phyloP scores from a whole-genome alignment of 2,888 invertebrate genomes.

The Rapana venosa region DNA sequence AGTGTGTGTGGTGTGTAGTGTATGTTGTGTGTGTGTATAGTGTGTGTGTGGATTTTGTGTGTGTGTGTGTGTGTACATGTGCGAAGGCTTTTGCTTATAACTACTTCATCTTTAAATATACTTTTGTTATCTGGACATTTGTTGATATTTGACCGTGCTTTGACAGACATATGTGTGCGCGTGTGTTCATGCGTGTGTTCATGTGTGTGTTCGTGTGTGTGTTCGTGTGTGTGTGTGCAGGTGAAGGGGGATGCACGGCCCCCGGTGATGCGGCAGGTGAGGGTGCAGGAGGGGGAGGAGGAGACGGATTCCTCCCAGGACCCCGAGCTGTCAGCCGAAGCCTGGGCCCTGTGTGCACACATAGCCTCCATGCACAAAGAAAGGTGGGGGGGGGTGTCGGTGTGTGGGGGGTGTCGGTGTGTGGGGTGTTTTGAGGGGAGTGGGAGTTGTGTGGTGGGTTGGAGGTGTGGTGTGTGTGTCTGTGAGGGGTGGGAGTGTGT shows the following conservation, averaged over 20 bases:
- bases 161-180: too few relatives aligned
- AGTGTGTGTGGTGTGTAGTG: background rate
- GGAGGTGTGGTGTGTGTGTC: too few relatives aligned
- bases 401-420: too few relatives aligned
- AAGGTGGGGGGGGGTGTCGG: constrained; percentile 72
- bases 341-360: constrained; percentile 79
- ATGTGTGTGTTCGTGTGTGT: too few relatives aligned
- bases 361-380: constrained; percentile 79
- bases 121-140: too few relatives aligned
- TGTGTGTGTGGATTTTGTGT: background rate
- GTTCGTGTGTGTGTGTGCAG: constrained; percentile 1
- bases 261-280: constrained; percentile 37
- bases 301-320: constrained; percentile 74
- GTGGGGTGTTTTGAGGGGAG: too few relatives aligned
- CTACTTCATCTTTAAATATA: too few relatives aligned
- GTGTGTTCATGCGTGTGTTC: too few relatives aligned
- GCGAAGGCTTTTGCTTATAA: background rate
- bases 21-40: background rate
- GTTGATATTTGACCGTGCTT: too few relatives aligned
- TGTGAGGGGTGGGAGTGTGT: too few relatives aligned
- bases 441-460: too few relatives aligned
- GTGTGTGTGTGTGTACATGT: background rate
- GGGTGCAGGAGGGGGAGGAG: constrained; percentile 71
- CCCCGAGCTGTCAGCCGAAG: constrained; percentile 69
- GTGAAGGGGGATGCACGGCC: constrained; percentile 34